A percentile compares a stretch with the other conserved stretches of the same genome.
phyloP scores from a whole-genome alignment of 1,140 invertebrate species.

The Glossosoma conforme region DNA sequence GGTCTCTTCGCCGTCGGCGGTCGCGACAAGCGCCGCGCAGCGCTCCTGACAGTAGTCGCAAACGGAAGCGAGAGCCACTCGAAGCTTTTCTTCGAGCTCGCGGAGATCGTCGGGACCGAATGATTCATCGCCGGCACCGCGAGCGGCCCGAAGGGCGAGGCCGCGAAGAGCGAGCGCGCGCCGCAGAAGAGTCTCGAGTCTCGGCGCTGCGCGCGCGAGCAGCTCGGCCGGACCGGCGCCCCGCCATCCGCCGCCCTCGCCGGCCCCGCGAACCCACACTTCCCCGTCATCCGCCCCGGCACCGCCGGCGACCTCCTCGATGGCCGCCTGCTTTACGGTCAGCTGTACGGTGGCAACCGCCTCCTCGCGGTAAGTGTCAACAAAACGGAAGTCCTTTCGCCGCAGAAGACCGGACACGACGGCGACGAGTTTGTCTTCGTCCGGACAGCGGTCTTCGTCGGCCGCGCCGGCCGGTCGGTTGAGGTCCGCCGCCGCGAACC shows the following conservation, averaged over 20 bases:
- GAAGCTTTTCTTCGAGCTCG: constrained; percentile 62
- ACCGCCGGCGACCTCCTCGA: constrained; percentile 68
- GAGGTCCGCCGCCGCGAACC: constrained; percentile 86
- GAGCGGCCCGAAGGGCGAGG: constrained; percentile 35
- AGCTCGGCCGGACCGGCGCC: constrained; percentile 54
- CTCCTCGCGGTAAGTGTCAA: constrained; percentile 86
- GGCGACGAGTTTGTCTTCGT: constrained; percentile 81
- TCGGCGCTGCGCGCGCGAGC: constrained; percentile 33
- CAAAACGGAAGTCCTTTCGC: constrained; percentile 80
- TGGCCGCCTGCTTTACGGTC: constrained; percentile 82
- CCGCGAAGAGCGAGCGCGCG: constrained; percentile 14
- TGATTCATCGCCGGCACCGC: constrained; percentile 60
- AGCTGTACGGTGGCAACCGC: constrained; percentile 83
- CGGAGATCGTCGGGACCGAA: constrained; percentile 65
- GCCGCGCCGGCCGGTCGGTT: constrained; percentile 73
- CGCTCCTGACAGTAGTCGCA: constrained; percentile 91
- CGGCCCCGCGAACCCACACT: constrained; percentile 59
- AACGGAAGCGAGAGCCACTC: constrained; percentile 70
- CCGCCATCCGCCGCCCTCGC: constrained; percentile 60
- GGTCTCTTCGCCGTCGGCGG: constrained; percentile 64
- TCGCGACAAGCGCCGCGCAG: constrained; percentile 78
- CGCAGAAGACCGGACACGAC: constrained; percentile 85
- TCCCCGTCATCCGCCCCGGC: constrained; percentile 58
- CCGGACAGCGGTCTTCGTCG: constrained; percentile 58
- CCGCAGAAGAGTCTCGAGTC: constrained; percentile 17